Percentiles rank a stretch among this genome's conserved stretches.
phyloP scores from a whole-genome alignment of 2,113 vertebrate genomes.

The Heptranchias perlo region DNA sequence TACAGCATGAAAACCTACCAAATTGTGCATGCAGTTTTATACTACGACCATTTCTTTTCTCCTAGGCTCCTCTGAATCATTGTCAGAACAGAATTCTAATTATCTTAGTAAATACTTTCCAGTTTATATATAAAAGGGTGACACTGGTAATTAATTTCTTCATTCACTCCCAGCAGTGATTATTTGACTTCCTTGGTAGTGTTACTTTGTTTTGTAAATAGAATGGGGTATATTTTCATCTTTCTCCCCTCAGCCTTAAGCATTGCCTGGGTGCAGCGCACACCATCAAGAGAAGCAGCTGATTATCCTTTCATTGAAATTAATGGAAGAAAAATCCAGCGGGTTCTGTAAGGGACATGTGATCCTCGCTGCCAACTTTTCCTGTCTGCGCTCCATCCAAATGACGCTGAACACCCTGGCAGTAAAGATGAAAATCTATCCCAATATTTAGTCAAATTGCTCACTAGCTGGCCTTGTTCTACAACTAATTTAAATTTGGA shows the following conservation, averaged over 20 bases:
- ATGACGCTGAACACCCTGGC: not conserved
- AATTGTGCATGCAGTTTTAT: constrained; percentile 20
- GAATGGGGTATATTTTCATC: constrained; percentile 10
- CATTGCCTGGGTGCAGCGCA: not conserved
- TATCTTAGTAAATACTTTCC: not conserved
- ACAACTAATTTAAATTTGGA: not conserved
- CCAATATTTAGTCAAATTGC: not conserved
- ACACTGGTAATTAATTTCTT: not conserved
- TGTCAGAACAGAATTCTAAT: constrained; percentile 15
- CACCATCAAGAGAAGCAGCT: not conserved
- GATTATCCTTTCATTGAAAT: not conserved
- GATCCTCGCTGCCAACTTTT: not conserved
- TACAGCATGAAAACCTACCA: not conserved
- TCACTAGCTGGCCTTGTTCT: not conserved
- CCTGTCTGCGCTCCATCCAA: not conserved
- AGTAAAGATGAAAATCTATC: not conserved
- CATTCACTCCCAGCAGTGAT: too few relatives aligned
- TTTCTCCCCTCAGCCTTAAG: not conserved
- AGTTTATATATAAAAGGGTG: not conserved
- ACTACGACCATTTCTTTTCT: not conserved
- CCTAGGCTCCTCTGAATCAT: not conserved
- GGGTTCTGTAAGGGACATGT: not conserved
- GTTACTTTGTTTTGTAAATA: not conserved
- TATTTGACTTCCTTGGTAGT: not conserved
- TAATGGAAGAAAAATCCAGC: not conserved